Conservation (phyloP, 92 coral and sea anemone genomes). For the Umimayanthus kanabou region DNA sequence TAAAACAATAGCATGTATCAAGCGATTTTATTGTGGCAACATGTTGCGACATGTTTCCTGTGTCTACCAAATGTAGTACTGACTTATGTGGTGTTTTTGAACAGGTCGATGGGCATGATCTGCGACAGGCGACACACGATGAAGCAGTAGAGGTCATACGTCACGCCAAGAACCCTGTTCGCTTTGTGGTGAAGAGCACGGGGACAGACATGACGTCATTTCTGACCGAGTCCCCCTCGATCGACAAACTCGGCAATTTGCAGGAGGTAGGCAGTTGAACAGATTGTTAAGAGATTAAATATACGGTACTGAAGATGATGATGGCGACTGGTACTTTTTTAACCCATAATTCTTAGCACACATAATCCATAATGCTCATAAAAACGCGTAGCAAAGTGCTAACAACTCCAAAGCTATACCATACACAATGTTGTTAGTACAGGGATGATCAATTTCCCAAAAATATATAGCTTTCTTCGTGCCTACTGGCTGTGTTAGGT, state of each 20-base stretch:
- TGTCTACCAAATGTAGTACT: not conserved
- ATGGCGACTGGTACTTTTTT: too few species aligned
- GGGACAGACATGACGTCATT: slow-evolving; percentile 60
- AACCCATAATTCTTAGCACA: too few species aligned
- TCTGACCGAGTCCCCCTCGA: slow-evolving; percentile 28
- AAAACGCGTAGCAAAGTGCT: too few species aligned
- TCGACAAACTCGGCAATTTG: slow-evolving; percentile 42
- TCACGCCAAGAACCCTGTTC: slow-evolving; percentile 87
- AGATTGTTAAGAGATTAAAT: not conserved
- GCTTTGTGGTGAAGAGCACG: slow-evolving; percentile 82
- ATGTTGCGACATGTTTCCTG: not conserved
- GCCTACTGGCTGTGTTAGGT: too few species aligned
- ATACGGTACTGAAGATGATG: too few species aligned
- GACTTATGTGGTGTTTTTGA: not conserved
- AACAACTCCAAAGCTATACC: too few species aligned
- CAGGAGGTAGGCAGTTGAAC: slow-evolving; percentile 41
- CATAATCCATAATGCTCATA: too few species aligned
- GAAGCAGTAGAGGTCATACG: slow-evolving; percentile 94
- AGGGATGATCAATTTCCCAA: too few species aligned
- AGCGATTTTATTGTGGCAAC: too few species aligned
- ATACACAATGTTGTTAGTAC: too few species aligned
- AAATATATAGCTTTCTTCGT: too few species aligned
- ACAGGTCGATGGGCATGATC: slow-evolving; percentile 93
- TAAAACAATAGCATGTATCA: too few species aligned
- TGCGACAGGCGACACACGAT: slow-evolving; percentile 90